Evolutionary conservation across 2,888 invertebrate genomes (phyloP), one percentile per base, ranked within the genome.

Genomic region (Melangyna quadrimaculata): DNA sequence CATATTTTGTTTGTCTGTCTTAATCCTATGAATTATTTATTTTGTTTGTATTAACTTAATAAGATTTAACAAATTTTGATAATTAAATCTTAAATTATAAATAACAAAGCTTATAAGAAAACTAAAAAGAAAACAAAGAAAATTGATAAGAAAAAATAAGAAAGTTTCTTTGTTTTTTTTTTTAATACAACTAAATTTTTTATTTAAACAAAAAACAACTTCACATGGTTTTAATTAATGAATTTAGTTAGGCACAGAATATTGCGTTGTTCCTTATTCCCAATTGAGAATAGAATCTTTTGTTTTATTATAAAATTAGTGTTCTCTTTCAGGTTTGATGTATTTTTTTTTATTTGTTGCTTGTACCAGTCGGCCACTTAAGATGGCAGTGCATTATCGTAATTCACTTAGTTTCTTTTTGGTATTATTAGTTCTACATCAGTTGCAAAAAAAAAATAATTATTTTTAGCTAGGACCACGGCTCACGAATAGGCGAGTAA

Each of bases 191-290:
- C 10, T 45, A 14, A 45, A 32, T 19, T 45, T n/a, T 63, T 69
- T 48, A 37, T 48, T 55, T 45, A 45, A 59, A 32, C 22, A 74
- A 78, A 74, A 37, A 72, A 40, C 19, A 19, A 35, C 35, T 19
- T 59, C 24, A 37, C 32, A 57, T 70, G 74, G 65, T 67, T 59
- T 72, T 67, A 69, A 70, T 63, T 57, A 79, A 83, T 65, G 72
- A 77, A 84, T 84, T 84, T 77, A 78, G 61, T 67, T 84, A 84
- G 84, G 84, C 84, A 84, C 84, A 84, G 75, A 75, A 84, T 84
- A 84, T 84, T 84, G 84, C 84, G 84, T 84, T 75, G 83, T 75
- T 84, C 37, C 43, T 75, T 84, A 45, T 43, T 75, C 45, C 57
- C 45, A 71, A 65, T 43, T 51, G 53, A 74, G 43, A 71, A 71